phyloP scores from a whole-genome alignment of 2,797 vertebrate species.

The Zonotrichia albicollis region DNA sequence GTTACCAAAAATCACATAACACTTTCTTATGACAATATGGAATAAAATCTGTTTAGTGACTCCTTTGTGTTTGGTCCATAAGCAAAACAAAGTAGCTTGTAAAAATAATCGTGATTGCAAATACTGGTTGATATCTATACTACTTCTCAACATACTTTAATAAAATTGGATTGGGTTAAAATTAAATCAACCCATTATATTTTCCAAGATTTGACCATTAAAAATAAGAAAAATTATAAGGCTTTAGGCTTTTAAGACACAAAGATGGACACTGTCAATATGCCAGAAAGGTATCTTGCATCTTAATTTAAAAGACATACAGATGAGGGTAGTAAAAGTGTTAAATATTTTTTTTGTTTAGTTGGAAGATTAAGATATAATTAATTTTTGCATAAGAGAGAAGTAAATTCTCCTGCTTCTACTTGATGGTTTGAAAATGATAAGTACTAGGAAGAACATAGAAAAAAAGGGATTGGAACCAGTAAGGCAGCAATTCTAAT shows the following conservation, averaged over 20 bases:
- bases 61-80: accelerated
- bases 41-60: background rate
- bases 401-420: background rate
- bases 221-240: background rate
- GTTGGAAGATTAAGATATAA: background rate
- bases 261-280: background rate
- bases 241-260: background rate
- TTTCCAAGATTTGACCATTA: background rate
- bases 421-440: background rate
- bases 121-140: background rate
- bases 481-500: background rate
- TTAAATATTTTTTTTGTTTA: background rate
- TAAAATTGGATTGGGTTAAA: background rate
- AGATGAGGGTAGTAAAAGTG: background rate
- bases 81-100: background rate
- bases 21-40: background rate
- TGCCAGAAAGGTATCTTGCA: background rate
- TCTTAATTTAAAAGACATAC: background rate
- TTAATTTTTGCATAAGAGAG: background rate
- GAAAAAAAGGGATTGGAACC: background rate
- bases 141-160: background rate
- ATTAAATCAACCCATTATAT: background rate
- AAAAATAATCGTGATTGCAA: background rate
- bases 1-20: background rate
- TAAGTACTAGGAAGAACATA: accelerated